Base-by-base conservation (phyloP, 2,797 vertebrate genomes). In the Scomberomorus guttatus region DNA sequence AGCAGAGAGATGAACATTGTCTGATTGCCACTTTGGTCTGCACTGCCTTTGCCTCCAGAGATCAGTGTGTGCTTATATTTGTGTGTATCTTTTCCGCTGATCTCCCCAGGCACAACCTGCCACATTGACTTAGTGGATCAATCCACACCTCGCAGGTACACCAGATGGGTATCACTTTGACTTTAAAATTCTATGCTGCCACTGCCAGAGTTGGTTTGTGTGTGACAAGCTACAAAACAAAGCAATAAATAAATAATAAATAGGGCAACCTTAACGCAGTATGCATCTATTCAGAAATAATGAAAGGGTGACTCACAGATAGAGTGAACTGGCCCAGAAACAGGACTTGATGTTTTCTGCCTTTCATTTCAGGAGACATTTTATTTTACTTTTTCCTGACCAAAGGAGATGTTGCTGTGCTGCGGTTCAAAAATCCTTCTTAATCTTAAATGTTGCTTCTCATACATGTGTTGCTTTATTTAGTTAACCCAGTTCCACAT, bases 121-220 rank as follows among this genome's bases (percentile, higher is more conserved):
- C 82, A 88, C 80, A 74, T 55, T 69, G 85, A 87, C 81, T 90
- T 82, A 89, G 68, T 48, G 76, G 84, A 92, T 89, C 77, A 89
- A 85, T 90, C 85, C 74, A 72, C 87, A 82, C 79, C 85, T 84
- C 17, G 44, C 85, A 85, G 80, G 78, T 82, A 66, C 80, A 85
- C 79, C 89, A 88, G 87, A 90, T 90, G 88, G 87, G 77, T 80
- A 80, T 87, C 85, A 77, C 74, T 80, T 72, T 5, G 17, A 69
- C 81, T 80, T 82, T 78, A 74, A 86, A 74, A 86, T 81, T 52
- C 46, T 22, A 64, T 52, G 51, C 66, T 39, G 39, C 81, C 29
- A 66, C 67, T 79, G 70, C 72, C 51, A 69, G 44, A 61, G 63
- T 46, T 68, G 52, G 56, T 85, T 82, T 84, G 58, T 77, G 39